Conservation (phyloP, 2,797 vertebrate species). For the Leuciscus waleckii region DNA sequence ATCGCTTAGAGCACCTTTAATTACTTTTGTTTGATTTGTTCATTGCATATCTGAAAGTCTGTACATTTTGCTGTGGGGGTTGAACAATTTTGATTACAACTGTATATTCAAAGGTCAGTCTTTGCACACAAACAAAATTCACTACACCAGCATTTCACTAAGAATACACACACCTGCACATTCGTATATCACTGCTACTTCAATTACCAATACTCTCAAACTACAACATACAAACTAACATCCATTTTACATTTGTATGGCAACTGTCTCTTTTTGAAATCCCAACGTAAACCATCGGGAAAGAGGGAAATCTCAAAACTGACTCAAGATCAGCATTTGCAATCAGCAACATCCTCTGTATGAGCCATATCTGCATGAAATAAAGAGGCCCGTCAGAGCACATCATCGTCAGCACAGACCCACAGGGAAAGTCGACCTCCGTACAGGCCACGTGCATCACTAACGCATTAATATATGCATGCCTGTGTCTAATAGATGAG, state of each 20-base stretch:
- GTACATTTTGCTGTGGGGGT: too few species aligned
- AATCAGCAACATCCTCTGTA: conserved; percentile 3
- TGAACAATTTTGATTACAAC: too few species aligned
- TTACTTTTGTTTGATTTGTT: too few species aligned
- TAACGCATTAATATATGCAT: conserved; percentile 44
- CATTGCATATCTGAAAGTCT: too few species aligned
- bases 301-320: neutral
- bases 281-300: conserved; percentile 24
- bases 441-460: conserved; percentile 7
- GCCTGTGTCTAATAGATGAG: conserved; percentile 26
- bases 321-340: conserved; percentile 3
- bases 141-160: neutral
- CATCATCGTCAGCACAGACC: conserved; percentile 64
- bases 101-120: too few species aligned
- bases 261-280: neutral
- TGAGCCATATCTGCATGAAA: conserved; percentile 63
- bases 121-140: neutral
- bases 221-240: conserved; percentile 13
- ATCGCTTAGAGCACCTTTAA: too few species aligned
- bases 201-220: neutral
- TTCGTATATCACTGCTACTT: neutral
- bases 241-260: neutral
- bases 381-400: conserved; percentile 65
- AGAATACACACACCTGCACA: conserved; percentile 5
- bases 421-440: conserved; percentile 37